Conservation (phyloP, 2,888 invertebrate species). For the Endotricha flammealis region DNA sequence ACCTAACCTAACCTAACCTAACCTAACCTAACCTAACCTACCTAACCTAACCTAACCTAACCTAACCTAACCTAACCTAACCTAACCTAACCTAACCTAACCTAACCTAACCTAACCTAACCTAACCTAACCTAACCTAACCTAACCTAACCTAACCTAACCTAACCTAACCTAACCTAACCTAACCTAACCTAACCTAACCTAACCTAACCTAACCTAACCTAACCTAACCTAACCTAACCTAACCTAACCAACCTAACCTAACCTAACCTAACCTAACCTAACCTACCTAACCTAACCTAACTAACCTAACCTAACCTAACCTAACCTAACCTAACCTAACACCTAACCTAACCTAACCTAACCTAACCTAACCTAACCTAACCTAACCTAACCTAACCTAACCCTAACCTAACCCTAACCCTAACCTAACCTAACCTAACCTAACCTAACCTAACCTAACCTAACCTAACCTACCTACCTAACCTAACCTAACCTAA, state of each 20-base stretch:
- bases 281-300: conserved; percentile 11
- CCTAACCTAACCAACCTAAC: too few relatives aligned
- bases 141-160: conserved; percentile 19
- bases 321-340: conserved; percentile 13
- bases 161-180: conserved; percentile 21
- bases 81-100: conserved; percentile 20
- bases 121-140: conserved; percentile 19
- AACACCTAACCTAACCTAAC: conserved; percentile 14
- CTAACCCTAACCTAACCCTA: conserved; percentile 16
- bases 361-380: conserved; percentile 13
- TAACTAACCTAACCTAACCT: conserved; percentile 11
- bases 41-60: conserved; percentile 17
- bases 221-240: conserved; percentile 20
- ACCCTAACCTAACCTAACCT: conserved; percentile 17
- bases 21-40: too few relatives aligned
- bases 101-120: conserved; percentile 20
- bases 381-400: conserved; percentile 13
- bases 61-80: conserved; percentile 19
- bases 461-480: conserved; percentile 18
- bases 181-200: conserved; percentile 23
- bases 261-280: too few relatives aligned
- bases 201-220: conserved; percentile 21
- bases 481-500: conserved; percentile 17
- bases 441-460: conserved; percentile 17
- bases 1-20: conserved; percentile 20